A percentile compares a stretch with the other conserved stretches of the same genome.
Evolutionary conservation across 2,113 vertebrate genomes (phyloP).

Genomic region (Platysteira castanea): DNA sequence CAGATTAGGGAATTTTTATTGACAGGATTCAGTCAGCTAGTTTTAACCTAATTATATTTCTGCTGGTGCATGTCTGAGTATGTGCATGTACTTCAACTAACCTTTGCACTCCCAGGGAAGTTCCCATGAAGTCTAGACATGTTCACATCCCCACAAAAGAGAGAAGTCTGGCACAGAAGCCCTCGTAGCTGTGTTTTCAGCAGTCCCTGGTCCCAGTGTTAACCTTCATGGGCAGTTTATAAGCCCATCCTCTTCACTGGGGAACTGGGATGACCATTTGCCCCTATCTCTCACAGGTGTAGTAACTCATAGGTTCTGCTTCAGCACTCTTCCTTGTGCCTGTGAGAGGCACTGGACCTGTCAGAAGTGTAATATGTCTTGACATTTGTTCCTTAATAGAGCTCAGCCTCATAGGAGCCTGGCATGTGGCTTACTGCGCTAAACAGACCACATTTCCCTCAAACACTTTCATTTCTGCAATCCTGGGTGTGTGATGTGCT

Average conservation of each 20-base stretch:
- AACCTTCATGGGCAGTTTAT: not conserved
- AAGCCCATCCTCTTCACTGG: not conserved
- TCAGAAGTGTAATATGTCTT: not conserved
- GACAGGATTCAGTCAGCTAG: not conserved
- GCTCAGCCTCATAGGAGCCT: not conserved
- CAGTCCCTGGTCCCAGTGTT: not conserved
- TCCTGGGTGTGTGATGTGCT: not conserved
- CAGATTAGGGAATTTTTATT: not conserved
- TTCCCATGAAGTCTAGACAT: not conserved
- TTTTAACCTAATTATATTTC: not conserved
- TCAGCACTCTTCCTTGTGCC: not conserved
- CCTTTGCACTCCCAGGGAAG: not conserved
- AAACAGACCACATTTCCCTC: not conserved
- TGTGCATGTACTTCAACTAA: not conserved
- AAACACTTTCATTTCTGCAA: not conserved
- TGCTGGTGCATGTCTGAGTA: not conserved
- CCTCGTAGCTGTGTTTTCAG: not conserved
- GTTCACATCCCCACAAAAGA: not conserved
- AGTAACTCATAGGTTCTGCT: not conserved
- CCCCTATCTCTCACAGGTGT: not conserved
- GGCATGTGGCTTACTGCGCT: not conserved
- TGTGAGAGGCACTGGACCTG: not conserved
- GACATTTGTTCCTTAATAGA: constrained; percentile 6
- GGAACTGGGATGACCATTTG: not conserved
- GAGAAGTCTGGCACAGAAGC: not conserved